Conservation (phyloP, 2,113 vertebrate species). For the Tringa solitaria region DNA sequence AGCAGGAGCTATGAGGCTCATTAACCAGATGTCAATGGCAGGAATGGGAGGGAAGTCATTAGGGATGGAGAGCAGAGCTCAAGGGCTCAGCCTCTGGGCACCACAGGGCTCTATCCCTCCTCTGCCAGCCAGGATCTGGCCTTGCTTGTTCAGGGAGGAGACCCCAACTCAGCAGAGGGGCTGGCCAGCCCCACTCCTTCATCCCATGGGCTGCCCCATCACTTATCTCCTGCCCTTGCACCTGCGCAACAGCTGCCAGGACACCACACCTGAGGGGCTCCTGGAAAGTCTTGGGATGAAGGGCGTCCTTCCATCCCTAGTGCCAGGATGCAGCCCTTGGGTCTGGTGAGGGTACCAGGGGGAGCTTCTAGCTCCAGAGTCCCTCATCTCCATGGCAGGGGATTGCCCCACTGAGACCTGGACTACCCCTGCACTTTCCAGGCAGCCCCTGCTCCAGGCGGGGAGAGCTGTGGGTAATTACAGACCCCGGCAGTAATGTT, state of each 20-base stretch:
- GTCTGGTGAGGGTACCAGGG: background rate
- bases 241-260: accelerated
- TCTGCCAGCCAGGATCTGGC: background rate
- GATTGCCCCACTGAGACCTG: background rate
- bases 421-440: background rate
- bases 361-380: background rate
- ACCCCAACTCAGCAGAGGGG: background rate
- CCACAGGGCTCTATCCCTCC: background rate
- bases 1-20: background rate
- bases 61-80: background rate
- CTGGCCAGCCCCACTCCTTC: background rate
- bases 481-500: background rate
- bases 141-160: background rate
- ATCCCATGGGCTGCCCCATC: background rate
- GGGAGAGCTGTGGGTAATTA: background rate
- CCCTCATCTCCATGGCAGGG: background rate
- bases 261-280: background rate
- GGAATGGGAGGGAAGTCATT: background rate
- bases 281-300: background rate
- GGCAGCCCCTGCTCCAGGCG: background rate
- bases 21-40: background rate
- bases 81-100: background rate
- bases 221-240: background rate
- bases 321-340: background rate
- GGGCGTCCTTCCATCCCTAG: background rate